A percentile compares a stretch with the other conserved stretches of the same genome.
phyloP scores from a whole-genome alignment of 1,140 invertebrate species.

The Delia radicum region DNA sequence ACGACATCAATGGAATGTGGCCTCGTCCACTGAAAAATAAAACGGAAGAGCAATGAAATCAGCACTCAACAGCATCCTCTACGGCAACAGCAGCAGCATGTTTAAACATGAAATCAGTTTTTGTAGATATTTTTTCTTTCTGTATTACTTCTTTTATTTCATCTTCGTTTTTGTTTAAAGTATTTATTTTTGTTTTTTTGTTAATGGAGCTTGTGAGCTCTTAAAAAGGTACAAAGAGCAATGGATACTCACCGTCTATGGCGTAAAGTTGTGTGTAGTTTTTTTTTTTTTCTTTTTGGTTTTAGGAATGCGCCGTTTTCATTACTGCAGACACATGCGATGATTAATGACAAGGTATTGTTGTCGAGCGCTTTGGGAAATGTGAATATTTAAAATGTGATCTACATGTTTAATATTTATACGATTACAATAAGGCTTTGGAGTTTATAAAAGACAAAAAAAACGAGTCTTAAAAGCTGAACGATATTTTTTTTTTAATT shows the following conservation, averaged over 20 bases:
- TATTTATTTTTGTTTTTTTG: neutral
- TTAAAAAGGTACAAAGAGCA: neutral
- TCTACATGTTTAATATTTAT: neutral
- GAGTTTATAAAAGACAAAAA: too few species aligned
- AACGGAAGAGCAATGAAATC: constrained; percentile 9
- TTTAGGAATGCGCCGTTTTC: constrained; percentile 20
- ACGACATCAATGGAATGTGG: constrained; percentile 20
- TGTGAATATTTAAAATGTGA: constrained; percentile 2
- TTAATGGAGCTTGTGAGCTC: neutral
- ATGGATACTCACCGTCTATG: constrained; percentile 8
- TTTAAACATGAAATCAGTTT: neutral
- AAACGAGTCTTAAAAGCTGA: too few species aligned
- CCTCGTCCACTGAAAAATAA: constrained; percentile 5
- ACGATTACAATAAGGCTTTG: neutral
- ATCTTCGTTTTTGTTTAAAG: neutral
- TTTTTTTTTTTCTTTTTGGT: neutral
- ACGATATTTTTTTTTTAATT: too few species aligned
- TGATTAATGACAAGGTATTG: constrained; percentile 14
- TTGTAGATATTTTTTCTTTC: neutral
- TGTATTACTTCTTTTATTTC: neutral
- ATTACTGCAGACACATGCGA: constrained; percentile 22
- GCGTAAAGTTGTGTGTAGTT: neutral
- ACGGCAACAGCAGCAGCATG: neutral
- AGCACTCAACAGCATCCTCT: neutral
- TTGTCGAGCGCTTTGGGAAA: constrained; percentile 1